A percentile compares a stretch with the other conserved stretches of the same genome.
These are phyloP conservation scores for Drosophila subpulchrella DNA, from an alignment of 1,140 invertebrate species.

Conservation along the genomic window DNA sequence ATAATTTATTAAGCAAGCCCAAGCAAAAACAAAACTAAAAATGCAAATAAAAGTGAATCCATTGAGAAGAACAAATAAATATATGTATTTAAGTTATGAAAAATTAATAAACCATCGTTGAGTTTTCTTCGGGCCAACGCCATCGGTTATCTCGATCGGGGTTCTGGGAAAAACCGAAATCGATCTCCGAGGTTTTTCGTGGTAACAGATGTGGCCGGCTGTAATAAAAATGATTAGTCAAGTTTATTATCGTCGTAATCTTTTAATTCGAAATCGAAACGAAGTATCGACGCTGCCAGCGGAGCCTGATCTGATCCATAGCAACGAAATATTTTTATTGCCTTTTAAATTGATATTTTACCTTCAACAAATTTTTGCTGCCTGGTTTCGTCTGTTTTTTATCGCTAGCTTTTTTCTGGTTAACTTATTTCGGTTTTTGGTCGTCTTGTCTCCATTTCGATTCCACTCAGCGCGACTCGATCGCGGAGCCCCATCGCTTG, in stretches of 20 bases:
- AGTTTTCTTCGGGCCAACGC: constrained; percentile 26
- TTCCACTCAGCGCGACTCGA: constrained; percentile 20
- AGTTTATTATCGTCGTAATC: constrained; percentile 82
- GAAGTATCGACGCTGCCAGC: constrained; percentile 59
- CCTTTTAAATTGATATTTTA: constrained; percentile 79
- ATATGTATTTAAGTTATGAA: constrained; percentile 83
- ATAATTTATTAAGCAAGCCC: constrained; percentile 75
- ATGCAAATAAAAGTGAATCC: constrained; percentile 51
- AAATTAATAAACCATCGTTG: constrained; percentile 70
- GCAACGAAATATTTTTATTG: constrained; percentile 76
- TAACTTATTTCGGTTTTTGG: constrained; percentile 28
- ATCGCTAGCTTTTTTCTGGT: constrained; percentile 41
- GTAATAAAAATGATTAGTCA: constrained; percentile 83
- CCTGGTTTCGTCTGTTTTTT: constrained; percentile 39
- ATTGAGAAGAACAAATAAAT: constrained; percentile 60
- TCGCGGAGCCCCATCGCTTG: constrained; percentile 35
- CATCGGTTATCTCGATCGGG: constrained; percentile 47
- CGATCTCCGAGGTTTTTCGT: constrained; percentile 52
- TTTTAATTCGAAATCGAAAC: constrained; percentile 82
- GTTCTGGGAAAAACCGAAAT: constrained; percentile 57
- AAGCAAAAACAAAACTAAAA: constrained; percentile 33
- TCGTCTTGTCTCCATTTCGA: constrained; percentile 28
- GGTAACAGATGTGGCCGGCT: constrained; percentile 56
- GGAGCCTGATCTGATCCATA: constrained; percentile 39
- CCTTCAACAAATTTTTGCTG: constrained; percentile 71